Conservation (phyloP, 2,797 vertebrate genomes). For the Crenuchus spilurus region DNA sequence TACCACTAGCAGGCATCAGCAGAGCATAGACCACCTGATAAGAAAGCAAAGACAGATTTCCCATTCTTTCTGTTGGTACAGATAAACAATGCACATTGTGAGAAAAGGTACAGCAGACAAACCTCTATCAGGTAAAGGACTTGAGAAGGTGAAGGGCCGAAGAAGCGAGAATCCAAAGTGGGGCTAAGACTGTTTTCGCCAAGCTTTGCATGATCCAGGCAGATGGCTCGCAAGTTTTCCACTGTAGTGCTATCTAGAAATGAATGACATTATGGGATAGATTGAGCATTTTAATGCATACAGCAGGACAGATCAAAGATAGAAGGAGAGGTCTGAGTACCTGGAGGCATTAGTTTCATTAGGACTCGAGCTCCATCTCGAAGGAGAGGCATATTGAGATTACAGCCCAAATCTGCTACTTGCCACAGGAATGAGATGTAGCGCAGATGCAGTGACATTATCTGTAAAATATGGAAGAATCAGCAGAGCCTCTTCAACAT, state of each 20-base stretch:
- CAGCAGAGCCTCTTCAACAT: background rate
- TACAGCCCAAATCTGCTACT: slow-evolving; percentile 97
- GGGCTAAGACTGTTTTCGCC: slow-evolving; percentile 98
- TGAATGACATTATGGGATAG: background rate
- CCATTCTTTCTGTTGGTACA: background rate
- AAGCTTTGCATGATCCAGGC: slow-evolving; percentile 97
- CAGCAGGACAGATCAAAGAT: background rate
- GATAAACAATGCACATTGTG: too few species aligned
- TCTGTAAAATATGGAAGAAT: slow-evolving; percentile 76
- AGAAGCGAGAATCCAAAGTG: slow-evolving; percentile 95
- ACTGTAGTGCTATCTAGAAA: slow-evolving; percentile 95
- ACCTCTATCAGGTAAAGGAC: slow-evolving; percentile 99
- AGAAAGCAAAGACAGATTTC: background rate
- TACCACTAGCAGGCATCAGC: slow-evolving; percentile 98
- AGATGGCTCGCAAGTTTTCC: slow-evolving; percentile 94
- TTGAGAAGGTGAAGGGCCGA: slow-evolving; percentile 97
- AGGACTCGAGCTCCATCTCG: slow-evolving; percentile 96
- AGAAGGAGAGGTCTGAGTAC: slow-evolving; percentile 68
- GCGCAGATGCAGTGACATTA: slow-evolving; percentile 97
- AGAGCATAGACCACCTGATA: slow-evolving; percentile 96
- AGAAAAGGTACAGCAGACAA: slow-evolving; percentile 52
- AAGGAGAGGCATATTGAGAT: slow-evolving; percentile 95
- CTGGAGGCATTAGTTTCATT: slow-evolving; percentile 99
- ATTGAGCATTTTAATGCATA: background rate
- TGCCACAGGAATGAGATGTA: slow-evolving; percentile 99